These are phyloP conservation scores for Rattus rattus DNA, from an alignment of 2,113 vertebrate genomes.

Conservation along the genomic window DNA sequence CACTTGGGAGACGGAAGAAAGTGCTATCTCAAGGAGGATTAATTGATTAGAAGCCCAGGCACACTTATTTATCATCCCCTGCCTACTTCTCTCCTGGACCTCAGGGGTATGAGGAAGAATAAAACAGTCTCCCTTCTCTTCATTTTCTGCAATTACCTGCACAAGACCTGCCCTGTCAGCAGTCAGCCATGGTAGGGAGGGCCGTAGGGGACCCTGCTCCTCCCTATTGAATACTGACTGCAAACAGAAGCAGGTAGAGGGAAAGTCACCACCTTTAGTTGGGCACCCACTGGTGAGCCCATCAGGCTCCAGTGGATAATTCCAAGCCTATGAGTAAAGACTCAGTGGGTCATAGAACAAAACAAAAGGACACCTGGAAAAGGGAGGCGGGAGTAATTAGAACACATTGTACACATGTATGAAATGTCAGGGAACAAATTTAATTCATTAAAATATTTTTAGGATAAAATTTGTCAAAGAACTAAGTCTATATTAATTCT, in stretches of 20 bases:
- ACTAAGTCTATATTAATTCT: background rate
- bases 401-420: background rate
- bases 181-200: background rate
- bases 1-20: background rate
- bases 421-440: background rate
- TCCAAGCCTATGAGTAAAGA: background rate
- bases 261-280: background rate
- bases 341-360: background rate
- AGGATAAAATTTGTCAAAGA: background rate
- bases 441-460: background rate
- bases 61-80: background rate
- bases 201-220: background rate
- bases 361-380: background rate
- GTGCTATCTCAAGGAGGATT: background rate
- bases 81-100: background rate
- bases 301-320: background rate
- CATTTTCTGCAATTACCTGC: background rate
- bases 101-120: background rate
- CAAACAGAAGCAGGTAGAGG: background rate
- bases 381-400: background rate
- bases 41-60: constrained; percentile 15
- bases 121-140: background rate
- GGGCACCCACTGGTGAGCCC: background rate
- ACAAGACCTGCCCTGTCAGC: background rate
- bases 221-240: background rate